Conservation (phyloP, 2,113 vertebrate species). For the Apodemus speciosus region DNA sequence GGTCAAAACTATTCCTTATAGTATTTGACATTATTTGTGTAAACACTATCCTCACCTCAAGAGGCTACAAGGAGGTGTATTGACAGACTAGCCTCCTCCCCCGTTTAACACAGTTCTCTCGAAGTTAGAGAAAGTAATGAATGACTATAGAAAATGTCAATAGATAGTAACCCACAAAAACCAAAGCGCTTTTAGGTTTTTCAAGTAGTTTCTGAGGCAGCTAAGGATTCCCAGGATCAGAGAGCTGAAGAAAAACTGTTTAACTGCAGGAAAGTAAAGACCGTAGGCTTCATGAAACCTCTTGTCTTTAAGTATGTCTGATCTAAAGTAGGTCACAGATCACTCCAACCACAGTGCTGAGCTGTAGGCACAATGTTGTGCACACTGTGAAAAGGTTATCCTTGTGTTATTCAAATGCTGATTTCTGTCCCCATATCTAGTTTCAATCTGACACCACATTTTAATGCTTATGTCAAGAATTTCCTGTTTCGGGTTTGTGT, state of each 20-base stretch:
- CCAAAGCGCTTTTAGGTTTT: not conserved
- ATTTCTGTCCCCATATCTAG: too few relatives aligned
- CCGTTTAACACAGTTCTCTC: constrained; percentile 8
- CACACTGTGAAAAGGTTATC: too few relatives aligned
- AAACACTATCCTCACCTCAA: not conserved
- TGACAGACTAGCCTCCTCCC: not conserved
- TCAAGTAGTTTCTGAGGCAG: not conserved
- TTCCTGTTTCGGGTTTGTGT: too few relatives aligned
- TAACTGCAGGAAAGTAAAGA: constrained; percentile 4
- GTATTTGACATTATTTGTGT: not conserved
- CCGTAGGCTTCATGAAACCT: not conserved
- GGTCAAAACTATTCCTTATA: not conserved
- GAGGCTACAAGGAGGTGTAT: not conserved
- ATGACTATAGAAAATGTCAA: not conserved
- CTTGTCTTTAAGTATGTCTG: not conserved
- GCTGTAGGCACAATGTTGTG: too few relatives aligned
- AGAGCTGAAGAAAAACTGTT: not conserved
- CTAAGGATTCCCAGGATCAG: not conserved
- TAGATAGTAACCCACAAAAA: not conserved
- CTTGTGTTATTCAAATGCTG: too few relatives aligned
- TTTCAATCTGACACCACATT: too few relatives aligned
- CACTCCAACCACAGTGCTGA: not conserved
- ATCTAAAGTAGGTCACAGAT: not conserved
- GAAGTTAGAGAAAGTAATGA: not conserved
- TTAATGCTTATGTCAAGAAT: too few relatives aligned